A percentile compares a stretch with the other conserved stretches of the same genome.
These are phyloP conservation scores for Dolichallabes microphthalmus DNA, from an alignment of 2,113 vertebrate species.

Conservation along the genomic window DNA sequence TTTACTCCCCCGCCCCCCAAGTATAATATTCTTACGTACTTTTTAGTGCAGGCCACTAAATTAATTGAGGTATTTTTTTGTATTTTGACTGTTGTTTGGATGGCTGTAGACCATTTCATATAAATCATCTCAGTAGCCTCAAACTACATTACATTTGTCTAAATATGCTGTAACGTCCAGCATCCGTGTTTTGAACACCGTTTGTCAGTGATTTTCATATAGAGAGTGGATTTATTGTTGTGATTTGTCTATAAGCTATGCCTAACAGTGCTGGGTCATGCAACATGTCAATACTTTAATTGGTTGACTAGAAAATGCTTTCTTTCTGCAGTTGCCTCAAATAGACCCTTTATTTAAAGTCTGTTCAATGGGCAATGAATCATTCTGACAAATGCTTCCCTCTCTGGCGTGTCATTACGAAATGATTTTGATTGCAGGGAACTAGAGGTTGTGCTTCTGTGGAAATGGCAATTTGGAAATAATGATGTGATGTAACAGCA, in stretches of 20 bases:
- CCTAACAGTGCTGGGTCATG: slow-evolving; percentile 33
- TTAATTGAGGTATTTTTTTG: too few species aligned
- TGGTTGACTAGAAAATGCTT: too few species aligned
- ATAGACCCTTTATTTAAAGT: too few species aligned
- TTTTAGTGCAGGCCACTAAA: neutral
- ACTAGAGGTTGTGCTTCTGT: slow-evolving; percentile 4
- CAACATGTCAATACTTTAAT: slow-evolving; percentile 48
- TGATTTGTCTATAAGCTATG: slow-evolving; percentile 29
- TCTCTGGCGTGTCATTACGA: slow-evolving; percentile 5
- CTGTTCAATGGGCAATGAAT: slow-evolving; percentile 66
- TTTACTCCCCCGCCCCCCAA: too few species aligned
- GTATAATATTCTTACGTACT: neutral
- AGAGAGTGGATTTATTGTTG: slow-evolving; percentile 4
- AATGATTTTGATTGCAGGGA: slow-evolving; percentile 15
- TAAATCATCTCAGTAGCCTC: neutral
- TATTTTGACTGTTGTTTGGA: too few species aligned
- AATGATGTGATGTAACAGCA: slow-evolving; percentile 11
- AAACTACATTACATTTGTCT: neutral
- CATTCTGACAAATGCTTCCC: slow-evolving; percentile 60
- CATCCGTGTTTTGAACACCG: neutral
- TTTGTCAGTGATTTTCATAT: slow-evolving; percentile 9
- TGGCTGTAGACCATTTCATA: slow-evolving; percentile 3
- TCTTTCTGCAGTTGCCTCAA: too few species aligned
- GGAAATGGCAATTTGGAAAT: slow-evolving; percentile 1
- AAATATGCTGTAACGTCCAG: neutral